phyloP scores from a whole-genome alignment of 2,113 vertebrate genomes.

The Furnarius figulus region DNA sequence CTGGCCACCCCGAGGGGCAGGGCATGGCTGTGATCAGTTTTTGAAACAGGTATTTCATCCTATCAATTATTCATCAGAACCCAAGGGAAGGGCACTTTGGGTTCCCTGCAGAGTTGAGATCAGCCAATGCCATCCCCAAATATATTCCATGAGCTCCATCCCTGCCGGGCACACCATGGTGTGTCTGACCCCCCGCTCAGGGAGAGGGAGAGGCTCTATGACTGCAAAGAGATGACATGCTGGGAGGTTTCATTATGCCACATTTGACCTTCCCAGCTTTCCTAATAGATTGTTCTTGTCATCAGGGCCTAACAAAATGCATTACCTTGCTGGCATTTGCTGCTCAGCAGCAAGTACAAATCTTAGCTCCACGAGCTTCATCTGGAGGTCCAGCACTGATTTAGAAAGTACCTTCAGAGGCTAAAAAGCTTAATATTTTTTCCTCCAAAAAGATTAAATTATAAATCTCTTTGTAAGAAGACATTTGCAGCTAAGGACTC shows the following conservation, averaged over 20 bases:
- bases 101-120: neutral
- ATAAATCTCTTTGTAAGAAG: slow-evolving; percentile 4
- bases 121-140: no score
- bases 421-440: slow-evolving; percentile 11
- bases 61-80: neutral
- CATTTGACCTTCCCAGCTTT: neutral
- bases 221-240: neutral
- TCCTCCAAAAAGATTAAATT: neutral
- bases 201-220: neutral
- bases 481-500: neutral
- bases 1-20: neutral
- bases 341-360: neutral
- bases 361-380: neutral
- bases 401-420: neutral
- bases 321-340: neutral
- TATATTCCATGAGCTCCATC: neutral
- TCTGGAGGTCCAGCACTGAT: neutral
- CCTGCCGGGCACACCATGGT: rapidly evolving
- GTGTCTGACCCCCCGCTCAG: neutral
- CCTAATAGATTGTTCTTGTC: neutral
- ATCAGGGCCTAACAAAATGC: neutral
- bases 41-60: neutral
- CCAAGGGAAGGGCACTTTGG: neutral
- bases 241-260: neutral
- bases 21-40: neutral